phyloP scores from a whole-genome alignment of 2,113 vertebrate genomes.

The Chlorodrepanis virens region DNA sequence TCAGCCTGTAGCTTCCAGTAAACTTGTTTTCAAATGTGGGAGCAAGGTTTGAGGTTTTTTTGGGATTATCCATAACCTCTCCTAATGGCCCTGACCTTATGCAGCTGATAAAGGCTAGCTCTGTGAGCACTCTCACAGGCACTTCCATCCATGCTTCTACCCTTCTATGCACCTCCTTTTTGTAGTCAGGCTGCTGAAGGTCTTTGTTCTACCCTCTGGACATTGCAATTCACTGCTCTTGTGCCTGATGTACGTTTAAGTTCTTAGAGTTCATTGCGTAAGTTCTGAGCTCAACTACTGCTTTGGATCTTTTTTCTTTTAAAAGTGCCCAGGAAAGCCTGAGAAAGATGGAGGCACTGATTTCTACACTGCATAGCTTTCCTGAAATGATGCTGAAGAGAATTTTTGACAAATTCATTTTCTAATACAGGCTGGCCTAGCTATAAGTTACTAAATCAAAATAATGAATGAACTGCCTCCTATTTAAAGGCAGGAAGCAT shows the following conservation, averaged over 20 bases:
- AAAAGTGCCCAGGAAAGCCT: background rate
- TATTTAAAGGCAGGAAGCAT: background rate
- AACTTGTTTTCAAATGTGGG: background rate
- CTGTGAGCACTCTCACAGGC: background rate
- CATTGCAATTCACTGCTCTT: background rate
- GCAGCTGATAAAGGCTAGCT: background rate
- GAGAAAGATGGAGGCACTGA: background rate
- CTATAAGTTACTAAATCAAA: background rate
- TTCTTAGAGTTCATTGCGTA: background rate
- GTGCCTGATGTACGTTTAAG: background rate
- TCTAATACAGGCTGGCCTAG: background rate
- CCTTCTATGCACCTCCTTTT: background rate
- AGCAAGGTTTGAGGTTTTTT: background rate
- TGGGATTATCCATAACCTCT: background rate
- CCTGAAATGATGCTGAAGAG: background rate
- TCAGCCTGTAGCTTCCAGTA: background rate
- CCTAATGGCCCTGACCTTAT: background rate
- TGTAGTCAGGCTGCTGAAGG: background rate
- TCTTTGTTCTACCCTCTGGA: background rate
- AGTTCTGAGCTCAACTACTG: background rate
- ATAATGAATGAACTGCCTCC: background rate
- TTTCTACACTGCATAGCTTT: background rate
- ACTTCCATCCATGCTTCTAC: background rate
- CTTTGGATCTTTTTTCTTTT: background rate
- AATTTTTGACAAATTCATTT: background rate